These are phyloP conservation scores for Sebastes umbrosus DNA, from an alignment of 2,797 vertebrate species.

Conservation along the genomic window DNA sequence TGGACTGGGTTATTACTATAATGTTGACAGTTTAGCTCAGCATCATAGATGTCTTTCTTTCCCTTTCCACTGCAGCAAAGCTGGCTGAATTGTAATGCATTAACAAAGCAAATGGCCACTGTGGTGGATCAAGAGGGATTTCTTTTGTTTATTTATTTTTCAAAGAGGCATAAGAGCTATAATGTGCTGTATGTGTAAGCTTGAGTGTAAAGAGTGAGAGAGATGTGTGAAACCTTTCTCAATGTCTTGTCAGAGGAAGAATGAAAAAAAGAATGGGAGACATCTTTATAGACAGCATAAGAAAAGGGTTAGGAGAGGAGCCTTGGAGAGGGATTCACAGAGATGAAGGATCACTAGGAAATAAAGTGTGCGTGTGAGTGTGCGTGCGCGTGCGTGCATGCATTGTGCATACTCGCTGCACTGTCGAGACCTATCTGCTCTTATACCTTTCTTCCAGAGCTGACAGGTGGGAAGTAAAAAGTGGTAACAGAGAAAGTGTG, in stretches of 20 bases:
- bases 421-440: conserved; percentile 38
- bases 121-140: conserved; percentile 23
- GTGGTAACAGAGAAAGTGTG: background rate
- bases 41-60: conserved; percentile 14
- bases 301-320: conserved; percentile 21
- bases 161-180: background rate
- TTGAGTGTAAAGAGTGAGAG: conserved; percentile 12
- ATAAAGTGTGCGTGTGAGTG: conserved; percentile 11
- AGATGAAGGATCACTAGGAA: conserved; percentile 48
- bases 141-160: conserved; percentile 14
- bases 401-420: conserved; percentile 14
- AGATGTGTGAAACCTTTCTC: conserved; percentile 7
- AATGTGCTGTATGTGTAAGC: background rate
- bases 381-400: background rate
- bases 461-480: conserved; percentile 38
- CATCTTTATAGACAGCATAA: conserved; percentile 32
- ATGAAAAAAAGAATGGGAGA: conserved; percentile 21
- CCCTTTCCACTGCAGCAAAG: conserved; percentile 33
- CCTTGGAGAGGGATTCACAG: conserved; percentile 23
- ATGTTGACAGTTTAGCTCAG: conserved; percentile 7
- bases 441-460: conserved; percentile 22
- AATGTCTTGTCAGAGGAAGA: conserved; percentile 11
- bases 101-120: conserved; percentile 43
- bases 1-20: conserved; percentile 7
- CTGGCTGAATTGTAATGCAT: conserved; percentile 12